A percentile compares a stretch with the other conserved stretches of the same genome.
Conservation (phyloP, 2,888 invertebrate species). For the Selenia dentaria region DNA sequence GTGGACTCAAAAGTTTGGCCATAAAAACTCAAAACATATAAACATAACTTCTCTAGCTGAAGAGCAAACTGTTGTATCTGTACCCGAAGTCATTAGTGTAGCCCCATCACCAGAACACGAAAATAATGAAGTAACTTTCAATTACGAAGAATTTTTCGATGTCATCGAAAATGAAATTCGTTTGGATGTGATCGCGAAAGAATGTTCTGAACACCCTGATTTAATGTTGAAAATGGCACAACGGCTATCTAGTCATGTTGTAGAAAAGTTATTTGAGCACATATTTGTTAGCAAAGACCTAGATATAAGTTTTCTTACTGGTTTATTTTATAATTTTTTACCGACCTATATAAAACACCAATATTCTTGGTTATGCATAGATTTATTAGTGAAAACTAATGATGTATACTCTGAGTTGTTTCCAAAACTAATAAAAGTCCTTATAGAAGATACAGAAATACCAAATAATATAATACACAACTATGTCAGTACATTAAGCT, state of each 20-base stretch:
- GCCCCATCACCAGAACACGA: slow-evolving; percentile 8
- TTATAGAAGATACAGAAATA: slow-evolving; percentile 49
- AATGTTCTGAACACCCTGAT: slow-evolving; percentile 41
- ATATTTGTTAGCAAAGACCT: slow-evolving; percentile 38
- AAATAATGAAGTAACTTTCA: slow-evolving; percentile 15
- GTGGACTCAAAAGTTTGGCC: slow-evolving; percentile 49
- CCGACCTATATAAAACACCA: slow-evolving; percentile 48
- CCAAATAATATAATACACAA: slow-evolving; percentile 50
- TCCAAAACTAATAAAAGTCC: slow-evolving; percentile 37
- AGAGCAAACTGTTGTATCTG: neutral
- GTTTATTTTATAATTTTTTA: slow-evolving; percentile 47
- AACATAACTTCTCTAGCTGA: slow-evolving; percentile 1
- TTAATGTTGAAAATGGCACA: slow-evolving; percentile 45
- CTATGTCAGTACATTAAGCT: slow-evolving; percentile 44
- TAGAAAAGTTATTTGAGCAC: slow-evolving; percentile 50
- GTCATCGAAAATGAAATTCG: slow-evolving; percentile 42
- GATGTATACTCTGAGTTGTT: slow-evolving; percentile 41
- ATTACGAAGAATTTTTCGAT: slow-evolving; percentile 43
- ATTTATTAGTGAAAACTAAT: slow-evolving; percentile 50
- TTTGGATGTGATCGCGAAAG: slow-evolving; percentile 41
- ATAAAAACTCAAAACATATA: slow-evolving; percentile 18
- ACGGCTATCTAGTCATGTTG: slow-evolving; percentile 37
- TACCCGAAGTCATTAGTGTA: slow-evolving; percentile 1
- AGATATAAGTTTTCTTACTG: slow-evolving; percentile 37
- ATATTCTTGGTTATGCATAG: slow-evolving; percentile 45